Base-by-base conservation (phyloP, 30 jellyfish, hydroid and myxozoan genomes). In the Sanderia malayensis region DNA sequence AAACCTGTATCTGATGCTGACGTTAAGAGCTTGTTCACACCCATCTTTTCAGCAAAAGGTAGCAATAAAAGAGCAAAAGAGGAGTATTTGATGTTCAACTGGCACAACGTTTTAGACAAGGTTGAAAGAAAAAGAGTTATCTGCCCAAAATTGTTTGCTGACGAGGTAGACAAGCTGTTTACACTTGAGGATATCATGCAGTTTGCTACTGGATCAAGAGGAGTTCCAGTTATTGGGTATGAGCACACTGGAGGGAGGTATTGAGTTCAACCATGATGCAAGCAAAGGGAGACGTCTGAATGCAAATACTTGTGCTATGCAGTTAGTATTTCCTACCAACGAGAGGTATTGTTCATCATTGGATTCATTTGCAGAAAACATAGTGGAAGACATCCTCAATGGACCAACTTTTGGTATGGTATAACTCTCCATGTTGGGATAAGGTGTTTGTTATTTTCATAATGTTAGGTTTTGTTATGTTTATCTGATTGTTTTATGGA, bases 121-220 rank as follows among this genome's bases (percentile, higher is more conserved):
- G 64, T 49, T 49, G 64, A 49, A 49, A 49, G 64, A 49, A 49
- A 49, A 49, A 49, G 64, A 49, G 64, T 49, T 49, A 49, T 49
- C 64, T 49, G 64, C 64, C 64, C 64, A 49, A 49, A 49, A 24
- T 49, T 49, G 8, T 49, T 49, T 49, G 64, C 64, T 49, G 64
- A 49, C 18, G 64, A 49, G 64, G 64, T 49, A 19, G 64, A 49
- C 64, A 49, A 49, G 64, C 64, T 49, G 64, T 49, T 49, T 49
- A 49, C 52, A 37, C 13, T 37, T 37, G 52, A 37, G 13, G 52
- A 37, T 6, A 37, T 37, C 13, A 6, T 37, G 6, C 10, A 6
- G 13, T 37, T 37, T 13, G 6, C 52, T 37, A 37, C 52, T 37
- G 52, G 52, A 37, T 37, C 52, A 6, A 37, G 52, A 4, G 13